Evolutionary conservation across 1,140 invertebrate genomes (phyloP), one percentile per base, ranked within the genome.

Genomic region (Drosophila nebulosa): DNA sequence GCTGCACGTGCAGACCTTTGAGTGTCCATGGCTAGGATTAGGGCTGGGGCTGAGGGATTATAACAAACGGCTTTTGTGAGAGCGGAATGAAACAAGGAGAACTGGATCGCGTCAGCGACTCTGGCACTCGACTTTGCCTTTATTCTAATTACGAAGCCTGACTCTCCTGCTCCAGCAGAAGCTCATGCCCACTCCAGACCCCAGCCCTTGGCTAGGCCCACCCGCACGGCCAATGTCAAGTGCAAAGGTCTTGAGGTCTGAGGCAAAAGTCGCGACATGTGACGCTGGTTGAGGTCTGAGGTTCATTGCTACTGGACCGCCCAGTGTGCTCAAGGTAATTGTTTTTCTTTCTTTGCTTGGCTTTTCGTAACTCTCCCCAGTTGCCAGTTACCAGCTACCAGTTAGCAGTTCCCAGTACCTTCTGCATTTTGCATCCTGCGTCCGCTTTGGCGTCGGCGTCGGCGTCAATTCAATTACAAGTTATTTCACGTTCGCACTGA

Each of bases 391-490:
- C n/a, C n/a, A n/a, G n/a, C n/a, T n/a, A n/a, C n/a, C n/a, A n/a
- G n/a, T n/a, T n/a, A n/a, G n/a, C n/a, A n/a, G n/a, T n/a, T n/a
- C n/a, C 30, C 53, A 16, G 21, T 32, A 14, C 22, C 9, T 26
- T 66, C 53, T 64, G 68, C 73, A 76, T 66, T 53, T 59, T 74
- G 78, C 70, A 69, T 88, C 68, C 68, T 85, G 78, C 32, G 39
- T 51, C 60, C 22, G 30, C 27, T 68, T 65, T 64, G 64, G 83
- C 78, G 83, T 51, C 60, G 42, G 30, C 60, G 71, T 65, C 66
- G 64, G 83, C 79, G 84, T 88, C 78, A 86, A 86, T 88, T 86
- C 84, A 86, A 86, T 86, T 86, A 86, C 62, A 63, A 68, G 61
- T 73, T 89, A 75, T 79, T 83, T 72, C 53, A 74, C 63, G 51